A percentile compares a stretch with the other conserved stretches of the same genome.
Evolutionary conservation across 2,888 invertebrate genomes (phyloP).

Genomic region (Chymomyza fuscimana): DNA sequence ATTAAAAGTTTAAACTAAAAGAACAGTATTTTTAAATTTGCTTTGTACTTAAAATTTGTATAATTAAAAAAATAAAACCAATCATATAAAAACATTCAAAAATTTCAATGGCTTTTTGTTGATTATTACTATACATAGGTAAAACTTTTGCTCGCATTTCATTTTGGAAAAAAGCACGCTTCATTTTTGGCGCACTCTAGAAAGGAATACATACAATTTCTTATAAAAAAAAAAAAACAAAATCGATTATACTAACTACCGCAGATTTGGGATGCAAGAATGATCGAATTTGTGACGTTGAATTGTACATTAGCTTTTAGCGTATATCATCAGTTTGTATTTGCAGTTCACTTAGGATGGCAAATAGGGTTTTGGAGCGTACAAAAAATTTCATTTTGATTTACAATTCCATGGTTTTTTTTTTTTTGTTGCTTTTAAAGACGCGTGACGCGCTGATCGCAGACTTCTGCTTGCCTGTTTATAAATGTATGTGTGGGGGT

Average conservation of each 20-base stretch:
- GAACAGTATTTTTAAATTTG: not conserved
- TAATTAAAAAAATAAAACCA: conserved; percentile 23
- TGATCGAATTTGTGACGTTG: conserved; percentile 35
- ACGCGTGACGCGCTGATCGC: not conserved
- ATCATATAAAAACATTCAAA: conserved; percentile 40
- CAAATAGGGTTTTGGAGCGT: conserved; percentile 20
- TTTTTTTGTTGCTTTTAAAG: not conserved
- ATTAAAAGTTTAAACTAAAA: not conserved
- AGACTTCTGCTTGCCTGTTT: not conserved
- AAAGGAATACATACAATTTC: conserved; percentile 15
- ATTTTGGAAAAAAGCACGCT: conserved; percentile 19
- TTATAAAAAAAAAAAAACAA: conserved; percentile 10
- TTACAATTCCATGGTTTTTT: not conserved
- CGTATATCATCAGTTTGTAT: conserved; percentile 26
- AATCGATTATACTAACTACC: conserved; percentile 55
- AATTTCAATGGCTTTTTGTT: conserved; percentile 49
- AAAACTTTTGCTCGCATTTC: conserved; percentile 42
- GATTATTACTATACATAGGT: conserved; percentile 46
- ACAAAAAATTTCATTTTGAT: not conserved
- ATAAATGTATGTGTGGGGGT: conserved; percentile 3
- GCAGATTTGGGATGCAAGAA: conserved; percentile 30
- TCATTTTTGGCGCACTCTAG: no score
- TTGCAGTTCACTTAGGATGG: conserved; percentile 40
- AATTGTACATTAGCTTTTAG: conserved; percentile 15
- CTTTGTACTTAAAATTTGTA: conserved; percentile 13